Evolutionary conservation across 2,113 vertebrate genomes (phyloP).

Genomic region (Dinomys branickii): DNA sequence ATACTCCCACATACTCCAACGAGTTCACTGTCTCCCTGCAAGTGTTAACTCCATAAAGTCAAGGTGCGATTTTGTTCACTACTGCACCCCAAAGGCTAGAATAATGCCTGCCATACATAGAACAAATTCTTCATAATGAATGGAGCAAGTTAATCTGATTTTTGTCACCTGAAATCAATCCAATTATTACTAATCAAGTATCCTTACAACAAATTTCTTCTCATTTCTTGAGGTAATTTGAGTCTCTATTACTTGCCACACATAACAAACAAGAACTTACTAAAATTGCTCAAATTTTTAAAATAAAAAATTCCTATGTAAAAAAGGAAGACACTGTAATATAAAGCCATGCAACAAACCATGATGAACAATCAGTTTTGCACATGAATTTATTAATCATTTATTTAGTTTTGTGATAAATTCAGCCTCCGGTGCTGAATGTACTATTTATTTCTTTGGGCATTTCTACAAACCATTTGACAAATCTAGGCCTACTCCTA

Average conservation of each 20-base stretch:
- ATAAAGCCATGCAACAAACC: slow-evolving; percentile 60
- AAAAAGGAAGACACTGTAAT: slow-evolving; percentile 24
- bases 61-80: neutral
- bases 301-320: slow-evolving; percentile 38
- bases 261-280: neutral
- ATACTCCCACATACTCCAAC: neutral
- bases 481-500: slow-evolving; percentile 38
- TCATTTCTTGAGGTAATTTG: slow-evolving; percentile 7
- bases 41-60: neutral
- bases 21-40: neutral
- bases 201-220: neutral
- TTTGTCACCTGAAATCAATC: slow-evolving; percentile 23
- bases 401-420: slow-evolving; percentile 62
- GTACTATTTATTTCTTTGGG: neutral
- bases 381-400: slow-evolving; percentile 58
- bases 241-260: neutral
- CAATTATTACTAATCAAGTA: neutral
- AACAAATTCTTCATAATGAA: slow-evolving; percentile 23
- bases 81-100: neutral
- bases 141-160: neutral
- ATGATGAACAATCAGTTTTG: slow-evolving; percentile 47
- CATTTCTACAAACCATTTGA: slow-evolving; percentile 60
- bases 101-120: neutral
- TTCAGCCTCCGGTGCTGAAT: slow-evolving; percentile 58
- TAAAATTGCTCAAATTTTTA: slow-evolving; percentile 41